A percentile compares a stretch with the other conserved stretches of the same genome.
Conservation (phyloP, 1,140 invertebrate species). For the Paralvinella palmiformis region DNA sequence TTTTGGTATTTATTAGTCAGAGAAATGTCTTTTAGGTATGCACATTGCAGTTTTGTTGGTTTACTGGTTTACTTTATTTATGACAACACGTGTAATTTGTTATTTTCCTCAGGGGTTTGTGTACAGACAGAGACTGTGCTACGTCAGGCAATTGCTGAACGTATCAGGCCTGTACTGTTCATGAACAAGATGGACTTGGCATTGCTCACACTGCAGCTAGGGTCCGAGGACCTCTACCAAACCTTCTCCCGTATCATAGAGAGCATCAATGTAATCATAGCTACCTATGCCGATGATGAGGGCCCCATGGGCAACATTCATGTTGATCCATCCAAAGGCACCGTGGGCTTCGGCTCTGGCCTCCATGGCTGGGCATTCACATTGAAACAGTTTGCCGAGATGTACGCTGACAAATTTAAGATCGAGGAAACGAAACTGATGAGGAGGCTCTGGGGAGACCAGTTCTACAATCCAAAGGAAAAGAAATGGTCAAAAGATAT, state of each 20-base stretch:
- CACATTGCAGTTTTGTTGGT: no score
- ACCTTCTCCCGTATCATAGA: conserved; percentile 99
- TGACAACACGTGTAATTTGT: no score
- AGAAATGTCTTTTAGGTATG: no score
- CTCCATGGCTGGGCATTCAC: conserved; percentile 99
- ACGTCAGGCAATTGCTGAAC: conserved; percentile 96
- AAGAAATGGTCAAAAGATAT: conserved; percentile 97
- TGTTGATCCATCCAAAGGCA: conserved; percentile 94
- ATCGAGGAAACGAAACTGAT: conserved; percentile 94
- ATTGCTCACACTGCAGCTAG: conserved; percentile 88
- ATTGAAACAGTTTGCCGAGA: conserved; percentile 97
- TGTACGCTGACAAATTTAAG: conserved; percentile 98
- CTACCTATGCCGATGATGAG: conserved; percentile 94
- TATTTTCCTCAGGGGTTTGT: conserved; percentile 99
- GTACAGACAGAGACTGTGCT: conserved; percentile 99
- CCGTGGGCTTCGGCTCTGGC: conserved; percentile 97
- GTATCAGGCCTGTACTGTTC: conserved; percentile 98
- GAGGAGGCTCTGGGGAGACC: conserved; percentile 89
- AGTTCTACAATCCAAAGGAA: conserved; percentile 79
- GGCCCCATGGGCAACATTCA: conserved; percentile 85
- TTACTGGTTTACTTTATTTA: no score
- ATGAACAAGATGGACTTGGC: conserved; percentile 99
- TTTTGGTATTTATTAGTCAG: no score
- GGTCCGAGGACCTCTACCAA: conserved; percentile 91
- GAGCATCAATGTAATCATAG: conserved; percentile 99